Percentiles rank a stretch among this genome's conserved stretches.
Conservation (phyloP, 2,797 vertebrate genomes). For the Ptychadena robeensis region DNA sequence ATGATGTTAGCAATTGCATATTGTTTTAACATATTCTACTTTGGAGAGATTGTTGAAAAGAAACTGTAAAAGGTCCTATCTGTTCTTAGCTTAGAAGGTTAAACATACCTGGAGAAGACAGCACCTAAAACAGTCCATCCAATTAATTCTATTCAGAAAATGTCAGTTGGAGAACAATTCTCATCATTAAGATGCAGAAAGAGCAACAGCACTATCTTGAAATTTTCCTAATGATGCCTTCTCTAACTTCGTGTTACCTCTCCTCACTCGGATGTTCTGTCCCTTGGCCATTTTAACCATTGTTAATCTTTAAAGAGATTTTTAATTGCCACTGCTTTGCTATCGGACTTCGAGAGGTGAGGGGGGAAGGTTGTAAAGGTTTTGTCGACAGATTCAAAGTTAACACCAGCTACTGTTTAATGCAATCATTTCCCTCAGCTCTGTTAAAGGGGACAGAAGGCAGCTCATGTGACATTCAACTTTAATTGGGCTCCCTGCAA, state of each 20-base stretch:
- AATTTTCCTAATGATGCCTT: slow-evolving; percentile 60
- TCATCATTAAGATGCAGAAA: slow-evolving; percentile 59
- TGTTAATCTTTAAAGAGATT: slow-evolving; percentile 63
- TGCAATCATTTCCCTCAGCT: slow-evolving; percentile 14
- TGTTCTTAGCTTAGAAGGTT: slow-evolving; percentile 46
- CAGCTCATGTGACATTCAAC: not conserved
- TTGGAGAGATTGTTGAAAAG: not conserved
- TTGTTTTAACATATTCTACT: not conserved
- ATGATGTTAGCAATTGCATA: not conserved
- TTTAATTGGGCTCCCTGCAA: slow-evolving; percentile 27
- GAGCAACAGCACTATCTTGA: slow-evolving; percentile 49
- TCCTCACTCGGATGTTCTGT: slow-evolving; percentile 57
- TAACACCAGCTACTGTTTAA: slow-evolving; percentile 32
- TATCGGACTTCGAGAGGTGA: slow-evolving; percentile 44
- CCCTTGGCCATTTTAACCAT: slow-evolving; percentile 60
- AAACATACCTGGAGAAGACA: slow-evolving; percentile 48
- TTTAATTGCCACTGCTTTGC: slow-evolving; percentile 58
- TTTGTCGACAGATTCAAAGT: slow-evolving; percentile 20
- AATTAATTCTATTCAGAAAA: slow-evolving; percentile 61
- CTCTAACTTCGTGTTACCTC: slow-evolving; percentile 54
- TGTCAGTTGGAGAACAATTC: slow-evolving; percentile 56
- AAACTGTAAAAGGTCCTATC: not conserved
- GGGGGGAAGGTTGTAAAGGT: slow-evolving; percentile 44
- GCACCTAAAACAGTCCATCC: slow-evolving; percentile 48
- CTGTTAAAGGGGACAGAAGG: slow-evolving; percentile 28